A percentile compares a stretch with the other conserved stretches of the same genome.
phyloP scores from a whole-genome alignment of 2,888 invertebrate species.

The Parnassius smintheus region DNA sequence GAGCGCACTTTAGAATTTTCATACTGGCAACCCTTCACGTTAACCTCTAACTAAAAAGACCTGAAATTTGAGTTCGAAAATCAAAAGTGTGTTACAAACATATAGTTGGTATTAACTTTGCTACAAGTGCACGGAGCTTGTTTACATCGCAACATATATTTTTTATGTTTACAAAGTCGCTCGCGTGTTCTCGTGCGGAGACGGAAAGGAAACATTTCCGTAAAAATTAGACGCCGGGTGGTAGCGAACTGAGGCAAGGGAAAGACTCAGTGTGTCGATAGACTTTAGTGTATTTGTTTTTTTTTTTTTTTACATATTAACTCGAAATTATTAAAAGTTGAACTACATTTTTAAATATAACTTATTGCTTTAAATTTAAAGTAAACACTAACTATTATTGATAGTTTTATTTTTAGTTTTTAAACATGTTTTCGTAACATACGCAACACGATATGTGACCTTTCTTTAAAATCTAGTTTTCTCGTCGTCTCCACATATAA shows the following conservation, averaged over 20 bases:
- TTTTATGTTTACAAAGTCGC: conserved; percentile 19
- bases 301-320: background rate
- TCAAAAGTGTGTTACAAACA: conserved; percentile 27
- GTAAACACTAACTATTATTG: too few species aligned
- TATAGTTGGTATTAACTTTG: conserved; percentile 18
- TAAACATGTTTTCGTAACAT: too few species aligned
- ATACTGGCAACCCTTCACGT: conserved; percentile 17
- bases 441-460: too few species aligned
- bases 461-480: too few species aligned
- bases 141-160: conserved; percentile 21
- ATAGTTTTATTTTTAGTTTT: too few species aligned
- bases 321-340: too few species aligned
- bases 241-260: conserved; percentile 58
- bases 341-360: too few species aligned
- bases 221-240: conserved; percentile 56
- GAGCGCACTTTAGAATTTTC: conserved; percentile 14
- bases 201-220: conserved; percentile 59
- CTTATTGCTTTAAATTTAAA: too few species aligned
- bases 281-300: background rate
- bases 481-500: too few species aligned
- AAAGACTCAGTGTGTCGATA: conserved; percentile 35
- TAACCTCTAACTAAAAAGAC: conserved; percentile 26
- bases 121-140: conserved; percentile 23
- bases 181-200: conserved; percentile 29
- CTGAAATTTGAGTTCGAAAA: conserved; percentile 26